These are phyloP conservation scores for Callipepla squamata DNA, from an alignment of 2,113 vertebrate genomes.

Conservation along the genomic window DNA sequence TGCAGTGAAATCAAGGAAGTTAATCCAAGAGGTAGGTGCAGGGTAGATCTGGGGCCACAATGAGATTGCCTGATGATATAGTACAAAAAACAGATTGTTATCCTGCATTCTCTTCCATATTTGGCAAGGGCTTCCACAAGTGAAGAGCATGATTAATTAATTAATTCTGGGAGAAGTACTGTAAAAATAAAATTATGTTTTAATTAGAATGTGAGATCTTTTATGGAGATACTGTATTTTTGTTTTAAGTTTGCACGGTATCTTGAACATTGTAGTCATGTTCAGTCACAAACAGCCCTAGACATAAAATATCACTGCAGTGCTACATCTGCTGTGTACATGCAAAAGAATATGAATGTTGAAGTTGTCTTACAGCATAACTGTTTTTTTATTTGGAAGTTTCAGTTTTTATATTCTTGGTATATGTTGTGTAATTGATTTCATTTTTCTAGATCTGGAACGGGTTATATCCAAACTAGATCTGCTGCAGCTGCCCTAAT, in stretches of 20 bases:
- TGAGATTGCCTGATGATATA: not conserved
- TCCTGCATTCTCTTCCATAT: not conserved
- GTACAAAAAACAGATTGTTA: not conserved
- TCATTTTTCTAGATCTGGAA: conserved; percentile 64
- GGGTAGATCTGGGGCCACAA: not conserved
- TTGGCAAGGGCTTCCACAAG: not conserved
- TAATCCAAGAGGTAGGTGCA: not conserved
- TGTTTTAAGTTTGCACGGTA: not conserved
- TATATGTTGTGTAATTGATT: not conserved
- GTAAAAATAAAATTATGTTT: not conserved
- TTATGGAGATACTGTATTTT: not conserved
- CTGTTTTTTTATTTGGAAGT: not conserved
- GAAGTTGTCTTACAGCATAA: not conserved
- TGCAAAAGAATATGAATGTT: not conserved
- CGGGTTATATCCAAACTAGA: conserved; percentile 63
- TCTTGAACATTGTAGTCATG: not conserved
- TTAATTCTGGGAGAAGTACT: not conserved
- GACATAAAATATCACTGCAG: not conserved
- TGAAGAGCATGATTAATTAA: not conserved
- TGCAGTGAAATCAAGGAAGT: not conserved
- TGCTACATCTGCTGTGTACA: not conserved
- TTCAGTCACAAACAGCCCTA: not conserved
- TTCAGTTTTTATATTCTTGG: not conserved
- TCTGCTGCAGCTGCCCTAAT: conserved; percentile 77
- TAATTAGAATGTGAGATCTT: not conserved